These are phyloP conservation scores for Macrocentrus cingulum DNA, from an alignment of 1,140 invertebrate species.

Conservation along the genomic window DNA sequence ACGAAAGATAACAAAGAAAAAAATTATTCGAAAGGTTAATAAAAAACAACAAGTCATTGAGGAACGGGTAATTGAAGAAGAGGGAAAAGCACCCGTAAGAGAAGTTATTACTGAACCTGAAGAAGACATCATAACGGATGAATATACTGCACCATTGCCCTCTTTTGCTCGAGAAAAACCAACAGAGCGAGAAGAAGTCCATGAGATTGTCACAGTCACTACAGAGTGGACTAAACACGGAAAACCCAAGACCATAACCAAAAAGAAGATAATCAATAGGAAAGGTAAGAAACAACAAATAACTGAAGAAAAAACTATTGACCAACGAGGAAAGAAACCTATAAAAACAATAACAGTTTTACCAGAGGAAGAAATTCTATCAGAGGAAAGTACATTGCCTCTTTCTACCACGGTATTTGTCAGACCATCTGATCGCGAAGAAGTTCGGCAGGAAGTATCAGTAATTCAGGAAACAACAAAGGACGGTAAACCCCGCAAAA, in stretches of 20 bases:
- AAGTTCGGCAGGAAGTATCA: slow-evolving; percentile 21
- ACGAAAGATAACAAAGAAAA: slow-evolving; percentile 27
- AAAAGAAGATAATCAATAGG: slow-evolving; percentile 39
- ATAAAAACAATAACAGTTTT: slow-evolving; percentile 38
- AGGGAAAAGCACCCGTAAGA: slow-evolving; percentile 9
- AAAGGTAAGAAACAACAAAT: slow-evolving; percentile 25
- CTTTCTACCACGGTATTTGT: slow-evolving; percentile 18
- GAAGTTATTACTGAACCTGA: slow-evolving; percentile 6
- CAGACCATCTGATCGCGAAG: slow-evolving; percentile 17
- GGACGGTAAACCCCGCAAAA: slow-evolving; percentile 23
- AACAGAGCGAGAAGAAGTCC: slow-evolving; percentile 23
- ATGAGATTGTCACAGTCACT: slow-evolving; percentile 27
- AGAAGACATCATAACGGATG: slow-evolving; percentile 21
- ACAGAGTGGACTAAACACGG: slow-evolving; percentile 28
- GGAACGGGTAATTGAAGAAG: slow-evolving; percentile 31
- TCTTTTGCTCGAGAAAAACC: background rate
- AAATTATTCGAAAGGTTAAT: slow-evolving; percentile 22
- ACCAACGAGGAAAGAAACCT: slow-evolving; percentile 38
- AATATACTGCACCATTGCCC: background rate
- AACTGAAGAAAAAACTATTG: slow-evolving; percentile 18
- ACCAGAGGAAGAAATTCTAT: slow-evolving; percentile 29
- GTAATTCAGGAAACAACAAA: slow-evolving; percentile 29
- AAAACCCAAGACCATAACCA: slow-evolving; percentile 29
- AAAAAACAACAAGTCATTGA: slow-evolving; percentile 25
- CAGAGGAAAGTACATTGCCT: slow-evolving; percentile 14